Evolutionary conservation across 2,888 invertebrate species (phyloP).

Genomic region (Rhamnusium bicolor): DNA sequence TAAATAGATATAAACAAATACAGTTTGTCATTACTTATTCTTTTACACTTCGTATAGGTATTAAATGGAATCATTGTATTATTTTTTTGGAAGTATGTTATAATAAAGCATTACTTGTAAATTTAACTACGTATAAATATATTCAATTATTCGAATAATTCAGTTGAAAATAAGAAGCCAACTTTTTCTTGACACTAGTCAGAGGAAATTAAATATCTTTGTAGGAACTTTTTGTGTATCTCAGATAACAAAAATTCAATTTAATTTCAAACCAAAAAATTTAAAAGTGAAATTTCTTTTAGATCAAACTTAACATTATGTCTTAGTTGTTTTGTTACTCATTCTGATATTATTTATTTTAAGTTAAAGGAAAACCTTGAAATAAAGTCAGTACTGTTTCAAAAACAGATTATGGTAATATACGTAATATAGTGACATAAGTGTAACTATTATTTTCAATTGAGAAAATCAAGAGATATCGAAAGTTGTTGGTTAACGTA

Average conservation of each 20-base stretch:
- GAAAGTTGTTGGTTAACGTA: no score
- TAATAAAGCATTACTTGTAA: no score
- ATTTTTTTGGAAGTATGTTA: no score
- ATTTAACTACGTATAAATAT: no score
- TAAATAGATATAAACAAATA: no score
- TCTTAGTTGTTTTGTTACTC: background rate
- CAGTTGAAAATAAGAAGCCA: background rate
- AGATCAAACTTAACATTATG: slow-evolving; percentile 1
- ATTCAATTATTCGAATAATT: no score
- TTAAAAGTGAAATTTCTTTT: background rate
- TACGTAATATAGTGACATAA: no score
- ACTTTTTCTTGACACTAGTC: background rate
- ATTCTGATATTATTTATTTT: slow-evolving; percentile 2
- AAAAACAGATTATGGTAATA: background rate
- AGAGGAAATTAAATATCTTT: slow-evolving; percentile 8
- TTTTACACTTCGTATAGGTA: no score
- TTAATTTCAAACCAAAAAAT: slow-evolving; percentile 11
- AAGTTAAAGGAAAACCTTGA: background rate
- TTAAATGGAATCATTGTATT: no score
- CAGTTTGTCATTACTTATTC: no score
- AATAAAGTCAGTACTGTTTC: background rate
- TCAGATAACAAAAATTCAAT: slow-evolving; percentile 8
- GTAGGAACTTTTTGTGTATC: background rate
- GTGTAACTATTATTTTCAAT: no score
- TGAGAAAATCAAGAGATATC: no score